Evolutionary conservation across 2,797 vertebrate species (phyloP), one percentile per base, ranked within the genome.

Genomic region (Coregonus suidteri): DNA sequence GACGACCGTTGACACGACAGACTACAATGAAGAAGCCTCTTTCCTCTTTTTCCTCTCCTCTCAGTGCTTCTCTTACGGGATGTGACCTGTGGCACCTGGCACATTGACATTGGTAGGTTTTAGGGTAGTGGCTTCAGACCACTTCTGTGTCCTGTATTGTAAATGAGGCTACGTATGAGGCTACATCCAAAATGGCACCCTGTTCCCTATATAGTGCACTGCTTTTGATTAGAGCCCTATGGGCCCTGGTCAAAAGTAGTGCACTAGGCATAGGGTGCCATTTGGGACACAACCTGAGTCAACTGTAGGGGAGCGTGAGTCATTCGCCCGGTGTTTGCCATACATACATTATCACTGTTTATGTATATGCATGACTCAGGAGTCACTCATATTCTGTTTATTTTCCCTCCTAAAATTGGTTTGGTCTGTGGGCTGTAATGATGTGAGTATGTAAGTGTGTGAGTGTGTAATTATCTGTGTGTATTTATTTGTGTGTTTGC

Each of bases 21-120:
- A 56, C n/a, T 5, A 65, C 75, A 75, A 79, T 47, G 70, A 80
- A 79, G 79, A 81, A 31, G 67, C 41, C 25, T 64, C 71, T 83
- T 74, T 20, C 37, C 71, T 73, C 34, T 59, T 31, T 13, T 31
- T 41, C 65, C 47, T n/a, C 56, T 52, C 69, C 30, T 70, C n/a
- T 74, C 30, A 25, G 25, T 76, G 25, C 47, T n/a, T 35, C 41
- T 18, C 59, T 72, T 13, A 47, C 11, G 41, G 41, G 41, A 13
- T 47, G 41, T 35, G 4, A 16, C 34, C 13, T 31, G 66, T 34
- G 30, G 34, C 54, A 56, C n/a, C 16, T 59, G 56, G 56, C n/a
- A 59, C 56, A n/a, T 59, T 69, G 35, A 69, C 67, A 34, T 69
- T 25, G n/a, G 68, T 37, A 70, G 37, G 37, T 16, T 6, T 34